Percentiles rank a stretch among this genome's conserved stretches.
Conservation (phyloP, 2,797 vertebrate genomes). For the Aeoliscus strigatus region DNA sequence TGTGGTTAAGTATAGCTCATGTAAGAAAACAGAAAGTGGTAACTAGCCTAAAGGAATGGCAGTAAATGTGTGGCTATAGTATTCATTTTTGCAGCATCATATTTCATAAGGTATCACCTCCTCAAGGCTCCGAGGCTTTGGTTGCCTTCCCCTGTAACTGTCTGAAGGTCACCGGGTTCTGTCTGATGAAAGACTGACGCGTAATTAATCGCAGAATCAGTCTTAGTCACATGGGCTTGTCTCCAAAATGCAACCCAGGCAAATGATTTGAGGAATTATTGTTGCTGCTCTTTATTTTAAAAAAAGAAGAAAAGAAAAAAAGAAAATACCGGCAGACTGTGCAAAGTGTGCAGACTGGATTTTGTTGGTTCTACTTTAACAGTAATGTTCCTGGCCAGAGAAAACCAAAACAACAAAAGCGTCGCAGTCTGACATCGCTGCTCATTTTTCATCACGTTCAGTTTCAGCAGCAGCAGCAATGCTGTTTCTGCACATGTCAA, state of each 20-base stretch:
- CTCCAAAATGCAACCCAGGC: slow-evolving; percentile 10
- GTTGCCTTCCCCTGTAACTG: too few species aligned
- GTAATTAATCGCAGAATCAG: slow-evolving; percentile 29
- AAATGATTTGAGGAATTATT: slow-evolving; percentile 22
- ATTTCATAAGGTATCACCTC: too few species aligned
- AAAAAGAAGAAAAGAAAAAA: too few species aligned
- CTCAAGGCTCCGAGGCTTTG: too few species aligned
- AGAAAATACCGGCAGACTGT: slow-evolving; percentile 19
- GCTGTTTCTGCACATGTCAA: slow-evolving; percentile 3
- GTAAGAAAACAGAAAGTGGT: slow-evolving; percentile 45
- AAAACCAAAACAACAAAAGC: slow-evolving; percentile 31
- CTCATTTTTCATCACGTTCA: slow-evolving; percentile 14
- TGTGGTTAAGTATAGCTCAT: slow-evolving; percentile 52
- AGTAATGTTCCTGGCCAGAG: slow-evolving; percentile 19
- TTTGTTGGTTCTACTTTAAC: slow-evolving; percentile 21
- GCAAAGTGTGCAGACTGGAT: slow-evolving; percentile 17
- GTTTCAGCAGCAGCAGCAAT: slow-evolving; percentile 12
- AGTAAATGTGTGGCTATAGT: too few species aligned
- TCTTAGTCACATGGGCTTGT: slow-evolving; percentile 21
- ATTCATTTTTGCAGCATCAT: too few species aligned
- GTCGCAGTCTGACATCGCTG: slow-evolving; percentile 8
- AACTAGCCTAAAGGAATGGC: too few species aligned
- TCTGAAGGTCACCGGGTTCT: too few species aligned
- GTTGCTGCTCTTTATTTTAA: slow-evolving; percentile 33
- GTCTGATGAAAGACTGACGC: slow-evolving; percentile 5